These are phyloP conservation scores for Coracias cyanogaster DNA, from an alignment of 2,797 vertebrate genomes.

Conservation along the genomic window DNA sequence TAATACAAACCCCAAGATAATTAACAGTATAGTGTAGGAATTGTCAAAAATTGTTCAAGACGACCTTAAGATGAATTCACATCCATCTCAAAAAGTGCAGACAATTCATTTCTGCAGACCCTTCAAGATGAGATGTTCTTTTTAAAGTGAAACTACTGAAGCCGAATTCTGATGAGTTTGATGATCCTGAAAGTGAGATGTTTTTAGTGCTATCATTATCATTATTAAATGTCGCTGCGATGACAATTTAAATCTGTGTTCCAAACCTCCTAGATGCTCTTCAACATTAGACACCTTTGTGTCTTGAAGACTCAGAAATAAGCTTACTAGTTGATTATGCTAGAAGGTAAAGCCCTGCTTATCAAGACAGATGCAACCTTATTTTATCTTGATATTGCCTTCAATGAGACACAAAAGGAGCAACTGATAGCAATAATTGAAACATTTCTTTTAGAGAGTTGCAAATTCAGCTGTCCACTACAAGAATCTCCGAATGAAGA, in stretches of 20 bases:
- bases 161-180: conserved; percentile 38
- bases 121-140: neutral
- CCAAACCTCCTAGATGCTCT: conserved; percentile 26
- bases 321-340: conserved; percentile 35
- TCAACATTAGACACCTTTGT: conserved; percentile 68
- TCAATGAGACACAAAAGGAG: conserved; percentile 52
- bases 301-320: conserved; percentile 33
- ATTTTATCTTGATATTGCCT: conserved; percentile 41
- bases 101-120: conserved; percentile 1
- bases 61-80: neutral
- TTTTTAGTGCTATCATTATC: conserved; percentile 57
- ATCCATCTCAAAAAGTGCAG: conserved; percentile 1
- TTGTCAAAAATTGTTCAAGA: neutral
- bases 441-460: neutral
- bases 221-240: conserved; percentile 1
- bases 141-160: conserved; percentile 18
- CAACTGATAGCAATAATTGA: conserved; percentile 48
- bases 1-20: neutral
- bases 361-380: conserved; percentile 36
- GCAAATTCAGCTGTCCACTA: conserved; percentile 48
- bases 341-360: conserved; percentile 35
- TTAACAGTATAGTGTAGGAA: neutral
- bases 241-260: conserved; percentile 39
- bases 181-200: conserved; percentile 42
- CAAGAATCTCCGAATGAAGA: neutral